Base-by-base conservation (phyloP, 2,888 invertebrate species). In the Dione juno region DNA sequence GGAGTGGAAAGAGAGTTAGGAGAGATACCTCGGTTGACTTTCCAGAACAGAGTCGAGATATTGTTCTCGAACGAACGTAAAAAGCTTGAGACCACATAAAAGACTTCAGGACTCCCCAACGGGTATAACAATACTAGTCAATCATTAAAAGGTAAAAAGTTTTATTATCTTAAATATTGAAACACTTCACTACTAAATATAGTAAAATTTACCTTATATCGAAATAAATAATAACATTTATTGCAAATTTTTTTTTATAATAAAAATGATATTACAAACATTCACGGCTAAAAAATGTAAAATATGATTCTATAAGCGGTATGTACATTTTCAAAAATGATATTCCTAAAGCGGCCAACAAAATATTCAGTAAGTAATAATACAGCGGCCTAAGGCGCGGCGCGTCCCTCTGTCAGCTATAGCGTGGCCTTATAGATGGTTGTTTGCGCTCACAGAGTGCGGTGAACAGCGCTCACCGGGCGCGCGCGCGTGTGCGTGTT, bases 401-500 rank as follows among this genome's bases (percentile, higher is more conserved):
- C 82, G 75, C 89, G 85, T 81, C 91, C 92, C 90, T 89, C 87
- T 84, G 92, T 91, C 92, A 87, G 91, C 92, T 92, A 93, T 92
- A 93, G 92, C 93, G 93, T 93, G 93, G 93, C 93, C 93, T 93
- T 93, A 93, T 93, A 93, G 93, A 92, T 93, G 93, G 93, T 93
- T 93, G 93, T 93, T 93, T 93, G 93, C 93, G 93, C 93, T 93
- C 92, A 93, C 93, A 93, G 93, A 93, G 93, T 93, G 93, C 93
- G 92, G 93, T 93, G 93, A 93, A 93, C 93, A 93, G 93, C 92
- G 93, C 92, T 92, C 92, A 92, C 92, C 92, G 92, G 90, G 87
- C 81, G 75, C 82, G 80, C 72, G 83, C 50, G 77, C 80, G 92
- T 93, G 92, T 92, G 92, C 78, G 90, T 79, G 88, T 77, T 78